Base-by-base conservation (phyloP, 2,797 vertebrate genomes). In the Meriones psammophilus region DNA sequence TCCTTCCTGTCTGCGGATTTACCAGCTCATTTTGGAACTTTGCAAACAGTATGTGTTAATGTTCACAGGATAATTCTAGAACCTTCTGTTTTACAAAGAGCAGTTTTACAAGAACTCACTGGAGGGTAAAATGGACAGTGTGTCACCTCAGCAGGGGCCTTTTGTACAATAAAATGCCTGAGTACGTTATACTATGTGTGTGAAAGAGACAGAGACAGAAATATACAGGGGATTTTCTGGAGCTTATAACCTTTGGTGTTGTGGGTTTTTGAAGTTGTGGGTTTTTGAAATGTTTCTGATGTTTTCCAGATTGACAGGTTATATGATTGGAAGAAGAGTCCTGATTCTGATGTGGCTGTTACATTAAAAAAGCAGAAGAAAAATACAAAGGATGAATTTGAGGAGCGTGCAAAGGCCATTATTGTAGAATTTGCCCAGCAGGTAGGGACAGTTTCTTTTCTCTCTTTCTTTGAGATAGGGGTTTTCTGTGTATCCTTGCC, bases 321-420 rank as follows among this genome's bases (percentile, higher is more conserved):
- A 64, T 99, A 99, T 93, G 99, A 99, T 98, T 99, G 99, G 99
- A 99, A 99, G 98, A 99, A 99, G 98, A 99, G 99, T 94, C 99
- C 99, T 0, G 99, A 99, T 1, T 99, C 99, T 0, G 99, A 99
- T 64, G 98, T 99, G 2, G 99, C 99, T 94, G 92, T 98, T 58
- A 99, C 99, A 12, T 98, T 99, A 97, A 99, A 99, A 98, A 99
- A 99, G 97, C 99, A 99, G 98, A 99, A 99, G 98, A 99, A 99
- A 97, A 99, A 99, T 97, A 99, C 99, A 0, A 99, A 99, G 97
- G 99, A 99, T 94, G 99, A 99, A 98, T 99, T 99, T n/a, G 99
- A 99, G 64, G 99, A 99, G 98, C 96, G 99, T 50, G 98, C 98
- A 73, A 99, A 99, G 98, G 98, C 99, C 24, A 98, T 99, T 97